phyloP scores from a whole-genome alignment of 2,797 vertebrate species.

The Poecile montanus region DNA sequence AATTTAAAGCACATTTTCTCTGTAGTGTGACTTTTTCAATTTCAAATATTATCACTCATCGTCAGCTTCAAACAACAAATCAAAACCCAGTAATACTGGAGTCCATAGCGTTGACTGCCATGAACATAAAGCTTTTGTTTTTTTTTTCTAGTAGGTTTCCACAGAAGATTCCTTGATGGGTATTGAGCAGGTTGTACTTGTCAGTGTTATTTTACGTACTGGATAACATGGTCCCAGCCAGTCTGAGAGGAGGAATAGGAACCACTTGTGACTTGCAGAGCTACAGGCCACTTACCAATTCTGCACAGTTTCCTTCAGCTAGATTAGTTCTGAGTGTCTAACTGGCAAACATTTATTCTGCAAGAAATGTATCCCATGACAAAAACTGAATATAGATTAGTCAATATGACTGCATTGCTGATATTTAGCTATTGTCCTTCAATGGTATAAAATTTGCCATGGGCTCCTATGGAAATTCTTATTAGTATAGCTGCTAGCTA shows the following conservation, averaged over 20 bases:
- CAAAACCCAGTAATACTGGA: background rate
- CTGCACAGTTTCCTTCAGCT: background rate
- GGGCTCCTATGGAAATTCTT: background rate
- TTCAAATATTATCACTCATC: background rate
- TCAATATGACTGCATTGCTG: background rate
- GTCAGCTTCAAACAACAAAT: background rate
- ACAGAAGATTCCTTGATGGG: background rate
- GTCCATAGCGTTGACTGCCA: background rate
- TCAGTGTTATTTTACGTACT: background rate
- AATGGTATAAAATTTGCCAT: fast-evolving
- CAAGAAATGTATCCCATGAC: background rate
- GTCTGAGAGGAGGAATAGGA: background rate
- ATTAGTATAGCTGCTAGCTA: background rate
- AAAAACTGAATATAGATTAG: background rate
- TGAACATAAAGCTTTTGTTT: background rate
- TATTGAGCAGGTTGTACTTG: background rate
- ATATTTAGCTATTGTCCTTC: background rate
- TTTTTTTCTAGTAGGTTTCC: background rate
- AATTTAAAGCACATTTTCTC: background rate
- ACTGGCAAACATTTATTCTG: background rate
- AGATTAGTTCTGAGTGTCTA: background rate
- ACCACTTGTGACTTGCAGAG: background rate
- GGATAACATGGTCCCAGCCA: background rate
- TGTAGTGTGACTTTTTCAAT: background rate
- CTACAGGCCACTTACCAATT: background rate